Evolutionary conservation across 2,797 vertebrate genomes (phyloP).

Genomic region (Sebastes minor): DNA sequence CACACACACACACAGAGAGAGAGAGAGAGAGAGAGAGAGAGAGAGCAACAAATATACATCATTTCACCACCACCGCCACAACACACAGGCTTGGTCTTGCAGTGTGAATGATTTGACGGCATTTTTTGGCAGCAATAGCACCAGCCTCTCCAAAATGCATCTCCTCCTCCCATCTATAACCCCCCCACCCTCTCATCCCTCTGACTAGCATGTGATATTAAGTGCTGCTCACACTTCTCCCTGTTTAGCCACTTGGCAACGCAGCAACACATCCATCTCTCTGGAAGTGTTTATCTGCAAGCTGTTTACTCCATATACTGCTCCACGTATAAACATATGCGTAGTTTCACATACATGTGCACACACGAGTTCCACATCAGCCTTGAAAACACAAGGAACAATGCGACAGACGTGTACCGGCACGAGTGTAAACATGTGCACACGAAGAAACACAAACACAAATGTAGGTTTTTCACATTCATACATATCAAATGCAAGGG

Average conservation of each 20-base stretch:
- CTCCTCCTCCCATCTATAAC: slow-evolving; percentile 34
- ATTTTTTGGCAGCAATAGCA: slow-evolving; percentile 44
- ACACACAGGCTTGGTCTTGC: slow-evolving; percentile 38
- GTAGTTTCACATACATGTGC: slow-evolving; percentile 13
- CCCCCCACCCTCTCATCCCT: not conserved
- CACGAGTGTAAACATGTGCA: slow-evolving; percentile 18
- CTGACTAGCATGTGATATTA: slow-evolving; percentile 40
- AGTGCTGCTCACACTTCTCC: slow-evolving; percentile 54
- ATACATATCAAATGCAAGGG: not conserved
- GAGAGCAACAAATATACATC: slow-evolving; percentile 23
- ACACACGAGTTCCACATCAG: not conserved
- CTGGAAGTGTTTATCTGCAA: slow-evolving; percentile 69
- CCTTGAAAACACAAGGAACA: slow-evolving; percentile 19
- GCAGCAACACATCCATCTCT: slow-evolving; percentile 57
- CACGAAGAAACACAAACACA: slow-evolving; percentile 1
- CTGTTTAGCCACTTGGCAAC: slow-evolving; percentile 66
- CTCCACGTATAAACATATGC: slow-evolving; percentile 19
- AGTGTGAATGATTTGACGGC: slow-evolving; percentile 31
- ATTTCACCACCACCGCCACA: slow-evolving; percentile 3
- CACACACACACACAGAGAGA: too few species aligned
- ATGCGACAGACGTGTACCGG: slow-evolving; percentile 2
- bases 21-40: too few species aligned
- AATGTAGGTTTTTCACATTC: not conserved
- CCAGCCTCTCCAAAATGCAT: slow-evolving; percentile 38
- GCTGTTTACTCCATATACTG: slow-evolving; percentile 45